Conservation (phyloP, 2,113 vertebrate species). For the Cyprinus carpio region DNA sequence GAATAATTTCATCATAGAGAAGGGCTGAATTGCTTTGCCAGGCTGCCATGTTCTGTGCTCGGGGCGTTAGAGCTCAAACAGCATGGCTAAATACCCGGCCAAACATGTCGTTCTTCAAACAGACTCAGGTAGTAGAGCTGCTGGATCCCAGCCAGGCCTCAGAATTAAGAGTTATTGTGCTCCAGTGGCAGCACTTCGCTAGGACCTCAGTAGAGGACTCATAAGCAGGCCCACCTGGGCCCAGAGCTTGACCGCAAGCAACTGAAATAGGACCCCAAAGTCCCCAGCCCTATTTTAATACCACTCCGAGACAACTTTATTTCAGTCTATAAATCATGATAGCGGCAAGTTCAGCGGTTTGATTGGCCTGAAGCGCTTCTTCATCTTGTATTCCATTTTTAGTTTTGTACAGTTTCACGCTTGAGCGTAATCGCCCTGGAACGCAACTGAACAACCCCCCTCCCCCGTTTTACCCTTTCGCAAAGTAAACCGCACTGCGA, state of each 20-base stretch:
- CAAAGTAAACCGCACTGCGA: conserved; percentile 53
- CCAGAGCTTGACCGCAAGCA: conserved; percentile 65
- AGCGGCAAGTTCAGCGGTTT: conserved; percentile 4
- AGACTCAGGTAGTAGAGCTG: conserved; percentile 78
- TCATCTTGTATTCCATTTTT: conserved; percentile 25
- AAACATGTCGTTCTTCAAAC: conserved; percentile 81
- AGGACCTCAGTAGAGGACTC: conserved; percentile 65
- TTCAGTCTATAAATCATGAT: conserved; percentile 74
- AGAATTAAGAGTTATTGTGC: conserved; percentile 77
- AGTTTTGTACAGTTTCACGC: conserved; percentile 20
- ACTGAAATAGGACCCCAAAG: conserved; percentile 70
- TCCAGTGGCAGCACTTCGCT: conserved; percentile 65
- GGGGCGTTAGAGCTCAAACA: conserved; percentile 74
- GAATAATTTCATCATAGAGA: conserved; percentile 70
- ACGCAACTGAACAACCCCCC: conserved; percentile 64
- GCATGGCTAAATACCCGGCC: conserved; percentile 80
- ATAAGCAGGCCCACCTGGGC: conserved; percentile 69
- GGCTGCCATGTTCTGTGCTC: conserved; percentile 64
- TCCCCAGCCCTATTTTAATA: conserved; percentile 69
- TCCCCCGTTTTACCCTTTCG: conserved; percentile 59
- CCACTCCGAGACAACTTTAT: conserved; percentile 74
- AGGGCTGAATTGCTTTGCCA: conserved; percentile 73
- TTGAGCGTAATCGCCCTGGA: conserved; percentile 69
- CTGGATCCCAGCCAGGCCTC: conserved; percentile 72
- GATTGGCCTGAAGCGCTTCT: conserved; percentile 30